A percentile compares a stretch with the other conserved stretches of the same genome.
phyloP scores from a whole-genome alignment of 2,113 vertebrate species.

The Corythornis cristatus region DNA sequence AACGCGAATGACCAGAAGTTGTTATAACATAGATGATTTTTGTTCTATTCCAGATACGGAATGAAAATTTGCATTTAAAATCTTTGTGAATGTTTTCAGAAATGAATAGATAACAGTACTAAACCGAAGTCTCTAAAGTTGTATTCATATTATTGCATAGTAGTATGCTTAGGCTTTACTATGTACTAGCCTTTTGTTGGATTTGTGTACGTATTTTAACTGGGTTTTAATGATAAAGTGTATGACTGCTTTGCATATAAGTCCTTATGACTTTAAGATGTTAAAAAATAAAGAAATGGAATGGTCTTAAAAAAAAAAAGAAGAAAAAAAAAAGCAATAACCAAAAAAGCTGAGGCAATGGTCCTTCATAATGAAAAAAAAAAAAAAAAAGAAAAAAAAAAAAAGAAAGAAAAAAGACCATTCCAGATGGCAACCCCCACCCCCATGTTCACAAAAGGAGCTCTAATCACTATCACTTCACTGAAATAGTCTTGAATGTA shows the following conservation, averaged over 20 bases:
- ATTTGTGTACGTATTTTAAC: conserved; percentile 98
- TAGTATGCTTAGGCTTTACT: conserved; percentile 90
- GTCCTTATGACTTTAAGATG: conserved; percentile 91
- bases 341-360: conserved; percentile 49
- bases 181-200: conserved; percentile 89
- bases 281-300: conserved; percentile 96
- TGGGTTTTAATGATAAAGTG: conserved; percentile 94
- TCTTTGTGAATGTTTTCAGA: conserved; percentile 85
- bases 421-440: conserved; percentile 82
- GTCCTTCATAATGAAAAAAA: conserved; percentile 66
- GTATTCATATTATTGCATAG: conserved; percentile 87
- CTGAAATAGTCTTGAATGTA: neutral
- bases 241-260: conserved; percentile 93
- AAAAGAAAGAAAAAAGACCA: conserved; percentile 80
- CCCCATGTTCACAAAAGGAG: conserved; percentile 88
- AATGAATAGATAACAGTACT: conserved; percentile 83
- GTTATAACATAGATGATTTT: conserved; percentile 84
- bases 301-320: conserved; percentile 88
- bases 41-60: conserved; percentile 82
- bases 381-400: conserved; percentile 25
- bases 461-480: conserved; percentile 78
- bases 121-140: conserved; percentile 80
- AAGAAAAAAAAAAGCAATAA: conserved; percentile 20
- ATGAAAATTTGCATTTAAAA: conserved; percentile 85
- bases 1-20: conserved; percentile 79